Evolutionary conservation across 2,888 invertebrate species (phyloP).

Genomic region (Cosmia trapezina): DNA sequence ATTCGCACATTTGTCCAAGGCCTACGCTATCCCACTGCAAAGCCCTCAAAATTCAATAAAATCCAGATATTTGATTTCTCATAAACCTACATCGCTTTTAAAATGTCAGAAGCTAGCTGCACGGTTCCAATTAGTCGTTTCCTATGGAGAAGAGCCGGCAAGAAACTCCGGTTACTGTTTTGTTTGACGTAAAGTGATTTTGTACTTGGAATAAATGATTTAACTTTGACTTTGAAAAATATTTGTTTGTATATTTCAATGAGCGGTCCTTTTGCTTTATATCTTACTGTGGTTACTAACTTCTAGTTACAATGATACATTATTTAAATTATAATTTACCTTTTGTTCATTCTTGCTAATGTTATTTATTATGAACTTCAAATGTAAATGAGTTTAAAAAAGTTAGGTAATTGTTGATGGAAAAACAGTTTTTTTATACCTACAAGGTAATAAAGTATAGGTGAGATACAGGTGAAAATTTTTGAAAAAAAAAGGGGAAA

Average conservation of each 20-base stretch:
- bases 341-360: conserved; percentile 47
- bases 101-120: neutral
- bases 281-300: conserved; percentile 8
- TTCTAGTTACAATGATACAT: conserved; percentile 40
- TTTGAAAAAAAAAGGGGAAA: neutral
- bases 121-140: neutral
- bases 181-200: neutral
- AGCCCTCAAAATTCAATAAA: neutral
- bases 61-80: neutral
- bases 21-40: neutral
- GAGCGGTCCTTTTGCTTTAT: conserved; percentile 3
- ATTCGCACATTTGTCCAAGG: neutral
- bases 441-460: neutral
- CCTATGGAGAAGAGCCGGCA: neutral
- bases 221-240: neutral
- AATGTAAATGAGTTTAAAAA: conserved; percentile 25
- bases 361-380: conserved; percentile 43
- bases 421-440: neutral
- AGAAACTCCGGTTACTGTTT: neutral
- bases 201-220: neutral
- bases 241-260: neutral
- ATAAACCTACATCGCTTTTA: neutral
- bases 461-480: neutral
- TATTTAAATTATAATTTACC: conserved; percentile 62
- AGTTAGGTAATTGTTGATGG: conserved; percentile 16